Evolutionary conservation across 2,888 invertebrate genomes (phyloP), one percentile per base, ranked within the genome.

Genomic region (Pterobdella sp.): DNA sequence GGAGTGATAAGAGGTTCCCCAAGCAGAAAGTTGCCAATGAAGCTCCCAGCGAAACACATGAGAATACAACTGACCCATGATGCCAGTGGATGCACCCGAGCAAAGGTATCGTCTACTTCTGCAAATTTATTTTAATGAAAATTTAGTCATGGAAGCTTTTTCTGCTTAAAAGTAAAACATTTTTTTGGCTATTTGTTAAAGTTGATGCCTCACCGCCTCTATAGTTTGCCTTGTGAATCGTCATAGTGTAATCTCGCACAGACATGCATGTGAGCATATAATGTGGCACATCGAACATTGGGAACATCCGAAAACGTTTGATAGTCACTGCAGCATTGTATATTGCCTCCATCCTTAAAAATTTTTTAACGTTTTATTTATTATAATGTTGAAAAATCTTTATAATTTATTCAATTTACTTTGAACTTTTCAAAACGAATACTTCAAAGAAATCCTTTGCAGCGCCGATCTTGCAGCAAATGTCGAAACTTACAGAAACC

Each of bases 51-150:
- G 87, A 96, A 98, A 80, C 96, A 94, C 75, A 95, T 92, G 82
- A 98, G 86, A 94, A 99, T 96, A 74, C 93, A 94, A 64, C 96
- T 94, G 76, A 98, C 86, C 96, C 96, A 99, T 84, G 95, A 96
- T 77, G 96, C 90, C 79, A 98, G 85, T 0, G 98, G 97, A 85
- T 99, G 97, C 85, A 95, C 95, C 75, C 97, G 88, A 63, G 95
- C 94, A 85, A 98, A 98, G 14, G 70, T 2, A 10, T 56, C 63
- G 4, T 69, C 68, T 7, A 52, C n/a, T 26, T 49, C 73, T 73
- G 67, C 1, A 32, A 18, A 56, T 22, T 7, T 22, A n/a, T 56
- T 14, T 56, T 22, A 56, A 56, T 4, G 18, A 22, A 22, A 42
- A 42, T 14, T 14, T 42, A 22, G 49, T 7, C 10, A 42, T 7